Base-by-base conservation (phyloP, 2,113 vertebrate genomes). In the Ptilonorhynchus violaceus region DNA sequence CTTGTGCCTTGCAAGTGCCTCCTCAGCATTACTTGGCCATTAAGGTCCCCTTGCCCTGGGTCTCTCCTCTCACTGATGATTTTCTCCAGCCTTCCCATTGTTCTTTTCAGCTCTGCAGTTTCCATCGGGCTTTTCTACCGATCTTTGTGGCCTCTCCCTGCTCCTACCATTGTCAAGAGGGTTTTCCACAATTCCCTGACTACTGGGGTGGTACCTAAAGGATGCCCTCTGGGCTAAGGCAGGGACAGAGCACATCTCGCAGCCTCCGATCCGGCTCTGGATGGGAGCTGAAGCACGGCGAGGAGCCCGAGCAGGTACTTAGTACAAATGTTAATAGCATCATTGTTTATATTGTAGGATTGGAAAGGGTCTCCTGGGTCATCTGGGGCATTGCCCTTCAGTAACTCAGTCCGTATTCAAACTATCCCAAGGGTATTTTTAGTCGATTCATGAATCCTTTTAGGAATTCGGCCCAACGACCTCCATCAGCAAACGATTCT, bases 291-390 rank as follows among this genome's bases (percentile, higher is more conserved):
- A 52, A 78, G 67, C 1, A 0, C 53, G 31, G 11, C 13, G 0
- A 91, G 68, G 89, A 97, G 70, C 93, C 85, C 1, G 2, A 60
- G 86, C 95, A 97, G 91, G 93, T 96, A 95, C 80, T 95, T 92
- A 90, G 85, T 76, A 89, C 96, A 91, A 89, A 93, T 94, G 95
- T 96, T 96, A 95, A 96, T 96, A 90, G 96, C 63, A 0, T 95
- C 93, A 95, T 97, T 97, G 96, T 96, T 97, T 97, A 96, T 96
- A 92, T 91, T 95, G 89, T 88, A 35, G 89, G 89, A 96, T 96
- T 95, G 92, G 89, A 97, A 96, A 62, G 93, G 96, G 96, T 85
- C 96, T 97, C 96, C 93, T 94, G 96, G 96, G 96, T 97, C 94
- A 96, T 85, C 78, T 94, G 85, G 96, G 92, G 92, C 94, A 96